Percentiles rank a stretch among this genome's conserved stretches.
phyloP scores from a whole-genome alignment of 2,888 invertebrate species.

The Oasisia sp. region DNA sequence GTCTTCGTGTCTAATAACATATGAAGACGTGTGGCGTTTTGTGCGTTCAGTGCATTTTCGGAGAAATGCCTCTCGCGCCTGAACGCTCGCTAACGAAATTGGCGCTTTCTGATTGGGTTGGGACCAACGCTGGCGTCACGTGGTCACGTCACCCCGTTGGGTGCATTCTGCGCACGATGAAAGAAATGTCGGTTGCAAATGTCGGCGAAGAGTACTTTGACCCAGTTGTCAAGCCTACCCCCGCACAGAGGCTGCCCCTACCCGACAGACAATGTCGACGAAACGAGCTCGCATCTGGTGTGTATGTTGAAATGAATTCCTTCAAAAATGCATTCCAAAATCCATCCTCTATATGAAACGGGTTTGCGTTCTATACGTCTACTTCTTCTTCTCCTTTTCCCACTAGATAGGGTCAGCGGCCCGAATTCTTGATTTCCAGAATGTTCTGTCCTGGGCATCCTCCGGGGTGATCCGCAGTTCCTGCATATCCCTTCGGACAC shows the following conservation, averaged over 20 bases:
- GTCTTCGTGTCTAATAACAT: not conserved
- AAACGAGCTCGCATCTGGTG: no score
- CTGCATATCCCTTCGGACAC: no score
- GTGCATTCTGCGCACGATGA: not conserved
- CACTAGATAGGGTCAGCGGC: no score
- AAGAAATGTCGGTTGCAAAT: not conserved
- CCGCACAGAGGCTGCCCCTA: not conserved
- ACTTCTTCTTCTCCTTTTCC: no score
- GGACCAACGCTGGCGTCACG: not conserved
- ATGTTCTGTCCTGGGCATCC: no score
- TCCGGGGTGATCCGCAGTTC: no score
- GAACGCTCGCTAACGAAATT: not conserved
- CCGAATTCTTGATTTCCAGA: no score
- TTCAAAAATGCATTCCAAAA: no score
- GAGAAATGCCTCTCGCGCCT: not conserved
- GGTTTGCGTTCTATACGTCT: no score
- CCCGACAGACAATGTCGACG: no score
- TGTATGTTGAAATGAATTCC: no score
- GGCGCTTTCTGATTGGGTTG: not conserved
- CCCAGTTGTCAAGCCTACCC: not conserved
- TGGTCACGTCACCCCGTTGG: not conserved
- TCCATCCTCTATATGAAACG: no score
- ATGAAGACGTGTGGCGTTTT: not conserved
- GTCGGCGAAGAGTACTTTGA: not conserved
- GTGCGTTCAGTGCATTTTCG: not conserved